Conservation (phyloP, 2,888 invertebrate genomes). For the Aquatica leii region DNA sequence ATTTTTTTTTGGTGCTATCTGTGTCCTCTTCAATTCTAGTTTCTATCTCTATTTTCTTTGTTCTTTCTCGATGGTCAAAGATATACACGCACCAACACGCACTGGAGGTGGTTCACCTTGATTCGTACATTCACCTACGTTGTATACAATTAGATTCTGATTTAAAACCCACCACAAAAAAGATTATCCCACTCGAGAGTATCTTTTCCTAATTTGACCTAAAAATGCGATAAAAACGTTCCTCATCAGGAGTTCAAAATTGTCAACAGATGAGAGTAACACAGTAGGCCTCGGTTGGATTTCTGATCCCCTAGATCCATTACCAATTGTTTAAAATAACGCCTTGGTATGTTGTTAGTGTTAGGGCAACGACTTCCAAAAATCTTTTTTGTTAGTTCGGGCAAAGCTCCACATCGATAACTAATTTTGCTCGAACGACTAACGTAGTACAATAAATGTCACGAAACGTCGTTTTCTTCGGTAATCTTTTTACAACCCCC, state of each 20-base stretch:
- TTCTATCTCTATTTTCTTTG: slow-evolving; percentile 36
- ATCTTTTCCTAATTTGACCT: too few relatives aligned
- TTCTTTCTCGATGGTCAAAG: slow-evolving; percentile 38
- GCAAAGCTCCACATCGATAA: too few relatives aligned
- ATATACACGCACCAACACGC: slow-evolving; percentile 48
- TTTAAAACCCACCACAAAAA: slow-evolving; percentile 11
- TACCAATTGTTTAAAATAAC: slow-evolving; percentile 6
- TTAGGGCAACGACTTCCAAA: too few relatives aligned
- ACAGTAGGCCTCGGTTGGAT: slow-evolving; percentile 10
- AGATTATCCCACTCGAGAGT: not conserved
- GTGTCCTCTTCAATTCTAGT: slow-evolving; percentile 31
- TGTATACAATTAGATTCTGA: slow-evolving; percentile 21
- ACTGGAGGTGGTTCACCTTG: slow-evolving; percentile 51
- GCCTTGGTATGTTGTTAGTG: not conserved
- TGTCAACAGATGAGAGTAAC: slow-evolving; percentile 6
- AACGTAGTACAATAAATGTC: too few relatives aligned
- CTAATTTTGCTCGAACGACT: too few relatives aligned
- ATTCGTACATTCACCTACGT: slow-evolving; percentile 49
- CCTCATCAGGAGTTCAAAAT: too few relatives aligned
- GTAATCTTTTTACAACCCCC: too few relatives aligned
- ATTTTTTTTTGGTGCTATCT: slow-evolving; percentile 24
- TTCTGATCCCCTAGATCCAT: slow-evolving; percentile 1
- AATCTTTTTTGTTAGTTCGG: too few relatives aligned
- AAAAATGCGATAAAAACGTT: too few relatives aligned
- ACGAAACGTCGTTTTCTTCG: too few relatives aligned